Base-by-base conservation (phyloP, 2,113 vertebrate genomes). In the Marmota flaviventris region DNA sequence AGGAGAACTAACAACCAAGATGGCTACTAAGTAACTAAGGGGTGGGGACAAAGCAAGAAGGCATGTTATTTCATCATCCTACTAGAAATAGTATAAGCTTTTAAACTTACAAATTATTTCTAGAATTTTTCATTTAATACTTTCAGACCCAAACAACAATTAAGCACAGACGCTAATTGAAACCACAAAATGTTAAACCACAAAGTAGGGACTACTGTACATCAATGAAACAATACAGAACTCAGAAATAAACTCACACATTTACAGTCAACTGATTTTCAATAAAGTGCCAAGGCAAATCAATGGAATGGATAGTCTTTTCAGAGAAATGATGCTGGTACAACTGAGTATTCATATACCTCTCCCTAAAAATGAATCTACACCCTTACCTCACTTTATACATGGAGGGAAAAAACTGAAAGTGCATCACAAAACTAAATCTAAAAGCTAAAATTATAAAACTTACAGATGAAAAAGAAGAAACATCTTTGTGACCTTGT, bases 171-270 rank as follows among this genome's bases (percentile, higher is more conserved):
- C 1, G 8, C 45, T 63, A n/a, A 77, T 8, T n/a, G 2, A 65
- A 77, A 78, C 20, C 73, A 65, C 22, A 51, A 53, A 79, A 53
- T 39, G 2, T 81, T 16, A 90, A 91, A 91, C 48, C 48, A 56
- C 22, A 24, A 27, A 32, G 58, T 17, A 12, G 29, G n/a, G 48
- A 76, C 45, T 24, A 85, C 27, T 70, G 42, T 4, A 67, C 17
- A 96, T 13, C 83, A 88, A 75, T 32, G 75, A 4, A 83, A 91
- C 39, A 91, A 89, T 82, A 88, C 2, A 51, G 22, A 94, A 56
- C 51, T 61, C 76, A 93, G 39, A 95, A 93, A 93, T 91, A 96
- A 93, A 95, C 42, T 72, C 37, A 91, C 25, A 86, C 13, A 85
- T 91, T 93, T 93, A 76, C 4, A 69, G 24, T 85, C 45, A 88